Percentiles rank a stretch among this genome's conserved stretches.
These are phyloP conservation scores for Plectrocnemia conspersa DNA, from an alignment of 1,140 invertebrate species.

Conservation along the genomic window DNA sequence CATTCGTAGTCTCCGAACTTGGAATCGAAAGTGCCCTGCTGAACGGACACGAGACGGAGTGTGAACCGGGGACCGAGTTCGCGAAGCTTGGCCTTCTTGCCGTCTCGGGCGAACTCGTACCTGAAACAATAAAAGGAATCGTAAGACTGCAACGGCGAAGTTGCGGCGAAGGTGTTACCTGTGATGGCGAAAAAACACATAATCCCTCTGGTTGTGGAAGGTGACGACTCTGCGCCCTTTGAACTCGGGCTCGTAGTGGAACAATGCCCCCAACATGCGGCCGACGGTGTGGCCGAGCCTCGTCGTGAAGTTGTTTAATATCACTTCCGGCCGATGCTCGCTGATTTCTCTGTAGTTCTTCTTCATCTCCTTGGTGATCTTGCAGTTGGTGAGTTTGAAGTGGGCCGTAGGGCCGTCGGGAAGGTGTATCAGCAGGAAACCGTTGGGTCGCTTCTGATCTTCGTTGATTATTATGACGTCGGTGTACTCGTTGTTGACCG, in stretches of 20 bases:
- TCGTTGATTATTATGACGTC: conserved; percentile 94
- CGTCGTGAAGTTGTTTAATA: conserved; percentile 95
- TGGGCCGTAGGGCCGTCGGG: conserved; percentile 94
- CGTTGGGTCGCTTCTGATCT: conserved; percentile 86
- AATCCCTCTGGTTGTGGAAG: conserved; percentile 98
- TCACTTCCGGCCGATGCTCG: conserved; percentile 80
- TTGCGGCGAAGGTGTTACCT: too few relatives aligned
- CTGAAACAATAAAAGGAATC: conserved; percentile 54
- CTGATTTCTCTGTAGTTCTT: conserved; percentile 75
- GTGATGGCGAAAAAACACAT: conserved; percentile 98
- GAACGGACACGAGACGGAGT: conserved; percentile 84
- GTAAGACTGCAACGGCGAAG: too few relatives aligned
- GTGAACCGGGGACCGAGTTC: conserved; percentile 96
- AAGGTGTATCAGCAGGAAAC: conserved; percentile 86
- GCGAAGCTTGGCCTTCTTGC: conserved; percentile 76
- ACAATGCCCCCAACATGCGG: conserved; percentile 91
- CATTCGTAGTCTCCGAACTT: conserved; percentile 96
- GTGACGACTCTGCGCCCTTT: conserved; percentile 88
- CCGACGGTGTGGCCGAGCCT: conserved; percentile 84
- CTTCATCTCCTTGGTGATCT: conserved; percentile 73
- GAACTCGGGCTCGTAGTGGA: conserved; percentile 95
- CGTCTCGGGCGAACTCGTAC: conserved; percentile 86
- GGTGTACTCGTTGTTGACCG: conserved; percentile 72
- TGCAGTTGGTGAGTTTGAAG: conserved; percentile 76
- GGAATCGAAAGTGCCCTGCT: conserved; percentile 95